Percentiles rank a stretch among this genome's conserved stretches.
Evolutionary conservation across 2,797 vertebrate genomes (phyloP).

Genomic region (Onychomys leucogaster): DNA sequence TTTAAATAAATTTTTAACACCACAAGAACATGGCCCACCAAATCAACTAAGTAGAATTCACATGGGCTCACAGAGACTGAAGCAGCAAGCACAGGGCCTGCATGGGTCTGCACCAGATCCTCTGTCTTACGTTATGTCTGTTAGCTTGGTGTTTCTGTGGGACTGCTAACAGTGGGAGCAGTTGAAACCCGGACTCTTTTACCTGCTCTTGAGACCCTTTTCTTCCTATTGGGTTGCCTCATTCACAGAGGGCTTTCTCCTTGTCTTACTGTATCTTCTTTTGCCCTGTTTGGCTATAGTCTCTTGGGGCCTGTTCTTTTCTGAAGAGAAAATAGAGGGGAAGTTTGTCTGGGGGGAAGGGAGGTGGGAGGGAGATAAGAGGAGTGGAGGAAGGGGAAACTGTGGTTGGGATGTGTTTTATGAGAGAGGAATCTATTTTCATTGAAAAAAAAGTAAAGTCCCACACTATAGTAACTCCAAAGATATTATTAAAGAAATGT

Average conservation of each 20-base stretch:
- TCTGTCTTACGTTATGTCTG: neutral
- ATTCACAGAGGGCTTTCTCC: too few relatives aligned
- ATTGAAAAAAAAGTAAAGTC: slow-evolving; percentile 17
- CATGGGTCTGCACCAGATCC: neutral
- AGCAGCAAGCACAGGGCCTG: neutral
- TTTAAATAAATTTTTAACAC: neutral
- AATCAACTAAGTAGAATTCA: neutral
- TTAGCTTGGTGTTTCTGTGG: neutral
- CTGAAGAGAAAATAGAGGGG: neutral
- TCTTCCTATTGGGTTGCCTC: neutral
- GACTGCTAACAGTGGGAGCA: neutral
- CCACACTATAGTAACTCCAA: slow-evolving; percentile 13
- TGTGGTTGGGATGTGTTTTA: neutral
- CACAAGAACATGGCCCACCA: neutral
- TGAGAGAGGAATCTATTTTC: neutral
- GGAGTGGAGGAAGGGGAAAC: neutral
- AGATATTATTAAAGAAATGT: neutral
- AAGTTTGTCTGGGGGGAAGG: neutral
- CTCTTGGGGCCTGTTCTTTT: neutral
- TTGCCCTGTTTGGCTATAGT: too few relatives aligned
- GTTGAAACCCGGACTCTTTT: neutral
- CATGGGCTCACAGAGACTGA: neutral
- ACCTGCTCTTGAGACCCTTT: neutral
- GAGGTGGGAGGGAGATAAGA: neutral
- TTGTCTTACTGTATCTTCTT: neutral